Base-by-base conservation (phyloP, 2,113 vertebrate species). In the Ardeotis arabs region DNA sequence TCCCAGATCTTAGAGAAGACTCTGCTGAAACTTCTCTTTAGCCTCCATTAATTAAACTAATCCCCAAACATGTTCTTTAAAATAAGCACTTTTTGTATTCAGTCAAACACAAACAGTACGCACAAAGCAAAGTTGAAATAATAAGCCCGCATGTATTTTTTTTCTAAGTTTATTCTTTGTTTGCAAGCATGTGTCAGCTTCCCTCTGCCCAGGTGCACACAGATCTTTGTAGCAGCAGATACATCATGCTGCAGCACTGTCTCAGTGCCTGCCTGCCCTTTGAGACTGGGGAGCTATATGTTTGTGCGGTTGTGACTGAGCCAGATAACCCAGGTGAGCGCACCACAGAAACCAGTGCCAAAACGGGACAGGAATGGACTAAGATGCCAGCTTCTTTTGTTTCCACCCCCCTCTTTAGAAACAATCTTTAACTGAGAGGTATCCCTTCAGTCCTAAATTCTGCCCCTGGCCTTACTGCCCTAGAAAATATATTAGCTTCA, bases 381-480 rank as follows among this genome's bases (percentile, higher is more conserved):
- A 59, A 59, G 8, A 7, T 77, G 27, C 68, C 33, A 39, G 12
- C 14, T 84, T n/a, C n/a, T 94, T 84, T 47, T 78, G 10, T 41
- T 93, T 78, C 55, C 13, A 5, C 7, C 7, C 47, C 7, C 4
- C 5, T 49, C 37, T 62, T 60, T 21, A 78, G 33, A 89, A 89
- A 50, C 28, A 37, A 66, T 59, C 44, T 62, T 73, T 69, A 66
- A 37, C 20, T 55, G 9, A 45, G 24, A 84, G 11, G 5, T 77
- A 12, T 50, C 28, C 6, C 22, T 84, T 84, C 47, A 47, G 4
- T n/a, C 56, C 2, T 7, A 45, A 66, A 29, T 74, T 70, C 63
- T 77, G 16, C 2, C 23, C 3, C 9, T 0, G 4, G 28, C 14
- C 44, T 16, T 58, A n/a, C n/a, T n/a, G n/a, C n/a, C n/a, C n/a